Evolutionary conservation across 2,797 vertebrate species (phyloP).

Genomic region (Anabas testudineus): DNA sequence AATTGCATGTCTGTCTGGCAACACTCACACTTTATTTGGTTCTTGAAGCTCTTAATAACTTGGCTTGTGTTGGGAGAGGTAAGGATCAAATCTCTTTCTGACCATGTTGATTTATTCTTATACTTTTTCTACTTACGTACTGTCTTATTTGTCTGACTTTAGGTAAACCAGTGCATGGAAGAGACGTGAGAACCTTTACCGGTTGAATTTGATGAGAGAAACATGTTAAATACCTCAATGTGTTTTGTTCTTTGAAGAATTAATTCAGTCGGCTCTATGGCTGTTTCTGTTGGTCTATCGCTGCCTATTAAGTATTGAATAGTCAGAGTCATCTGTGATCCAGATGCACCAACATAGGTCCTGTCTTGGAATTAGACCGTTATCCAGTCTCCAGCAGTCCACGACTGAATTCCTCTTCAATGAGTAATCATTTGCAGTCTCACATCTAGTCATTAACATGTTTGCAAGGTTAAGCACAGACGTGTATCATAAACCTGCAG

Average conservation of each 20-base stretch:
- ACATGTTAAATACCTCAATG: constrained; percentile 11
- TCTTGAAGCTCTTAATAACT: background rate
- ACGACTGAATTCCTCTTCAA: background rate
- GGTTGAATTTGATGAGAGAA: background rate
- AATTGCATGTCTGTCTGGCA: background rate
- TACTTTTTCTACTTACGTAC: background rate
- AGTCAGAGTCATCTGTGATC: background rate
- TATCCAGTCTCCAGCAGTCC: background rate
- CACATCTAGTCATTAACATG: background rate
- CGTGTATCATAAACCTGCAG: background rate
- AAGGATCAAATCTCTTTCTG: background rate
- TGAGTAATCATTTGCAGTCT: background rate
- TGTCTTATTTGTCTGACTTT: background rate
- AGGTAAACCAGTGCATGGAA: background rate
- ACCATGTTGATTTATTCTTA: too few relatives aligned
- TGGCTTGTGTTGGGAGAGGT: background rate
- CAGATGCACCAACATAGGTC: background rate
- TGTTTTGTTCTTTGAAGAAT: constrained; percentile 4
- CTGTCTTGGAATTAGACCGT: background rate
- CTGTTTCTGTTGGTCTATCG: background rate
- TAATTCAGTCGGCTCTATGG: background rate
- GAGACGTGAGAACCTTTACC: background rate
- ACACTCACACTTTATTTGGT: background rate
- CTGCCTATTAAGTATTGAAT: background rate
- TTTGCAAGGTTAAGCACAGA: background rate